Conservation (phyloP, 2,797 vertebrate genomes). For the Microchirus variegatus region DNA sequence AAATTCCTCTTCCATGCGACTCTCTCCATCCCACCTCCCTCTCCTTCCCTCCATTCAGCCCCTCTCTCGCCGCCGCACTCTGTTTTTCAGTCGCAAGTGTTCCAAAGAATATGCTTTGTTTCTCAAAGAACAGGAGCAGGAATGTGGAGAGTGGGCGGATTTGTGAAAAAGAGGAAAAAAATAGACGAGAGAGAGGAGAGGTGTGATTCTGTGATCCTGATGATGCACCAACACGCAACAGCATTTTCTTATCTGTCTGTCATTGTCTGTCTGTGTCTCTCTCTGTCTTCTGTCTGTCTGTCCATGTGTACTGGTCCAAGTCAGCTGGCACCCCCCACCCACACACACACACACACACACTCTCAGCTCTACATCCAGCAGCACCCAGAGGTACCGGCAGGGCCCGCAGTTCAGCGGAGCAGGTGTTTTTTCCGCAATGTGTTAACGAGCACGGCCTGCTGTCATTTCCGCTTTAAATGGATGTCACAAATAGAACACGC, state of each 20-base stretch:
- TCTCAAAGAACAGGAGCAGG: constrained; percentile 63
- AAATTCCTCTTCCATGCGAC: neutral
- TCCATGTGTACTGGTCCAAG: constrained; percentile 72
- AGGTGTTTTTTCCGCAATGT: constrained; percentile 88
- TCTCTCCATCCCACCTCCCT: neutral
- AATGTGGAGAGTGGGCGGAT: constrained; percentile 66
- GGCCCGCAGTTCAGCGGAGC: constrained; percentile 89
- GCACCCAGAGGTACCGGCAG: constrained; percentile 82
- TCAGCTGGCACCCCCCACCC: constrained; percentile 26
- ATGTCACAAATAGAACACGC: constrained; percentile 85
- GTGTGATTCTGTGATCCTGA: constrained; percentile 67
- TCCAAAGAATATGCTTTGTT: constrained; percentile 75
- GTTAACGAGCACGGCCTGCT: constrained; percentile 88
- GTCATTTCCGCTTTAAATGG: constrained; percentile 88
- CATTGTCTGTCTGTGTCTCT: constrained; percentile 30
- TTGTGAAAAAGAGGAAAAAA: constrained; percentile 61
- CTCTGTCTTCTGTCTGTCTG: constrained; percentile 41
- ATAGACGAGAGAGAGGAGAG: constrained; percentile 53
- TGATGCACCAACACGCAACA: constrained; percentile 47
- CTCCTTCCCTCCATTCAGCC: constrained; percentile 18
- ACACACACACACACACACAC: constrained; percentile 55
- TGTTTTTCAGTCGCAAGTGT: constrained; percentile 61
- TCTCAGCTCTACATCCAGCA: constrained; percentile 77
- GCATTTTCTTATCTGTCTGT: constrained; percentile 52
- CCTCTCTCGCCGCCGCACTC: constrained; percentile 43